These are phyloP conservation scores for Rhopilema esculentum DNA, from an alignment of 30 jellyfish, hydroid and myxozoan genomes.

Conservation along the genomic window DNA sequence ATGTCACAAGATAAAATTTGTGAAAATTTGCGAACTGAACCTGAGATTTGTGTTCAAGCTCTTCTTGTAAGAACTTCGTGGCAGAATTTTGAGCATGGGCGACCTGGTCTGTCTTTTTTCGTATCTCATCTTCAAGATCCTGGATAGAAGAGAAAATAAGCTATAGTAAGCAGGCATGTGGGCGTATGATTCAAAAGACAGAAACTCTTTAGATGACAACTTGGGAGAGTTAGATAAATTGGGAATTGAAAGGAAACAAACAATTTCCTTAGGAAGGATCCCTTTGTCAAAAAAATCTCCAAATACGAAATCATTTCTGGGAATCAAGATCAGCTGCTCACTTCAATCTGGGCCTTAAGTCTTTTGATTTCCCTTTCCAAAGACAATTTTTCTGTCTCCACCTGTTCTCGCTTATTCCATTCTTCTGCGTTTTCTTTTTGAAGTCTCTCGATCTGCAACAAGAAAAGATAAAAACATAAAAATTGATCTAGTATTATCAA, in stretches of 20 bases:
- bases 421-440: constrained; percentile 84
- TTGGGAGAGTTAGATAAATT: background rate
- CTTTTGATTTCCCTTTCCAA: constrained; percentile 72
- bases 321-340: constrained; percentile 1
- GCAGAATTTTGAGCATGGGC: constrained; percentile 79
- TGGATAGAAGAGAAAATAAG: background rate
- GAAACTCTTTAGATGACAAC: background rate
- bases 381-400: constrained; percentile 62
- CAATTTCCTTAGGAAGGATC: background rate
- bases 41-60: constrained; percentile 62
- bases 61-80: constrained; percentile 76
- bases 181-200: too few relatives aligned
- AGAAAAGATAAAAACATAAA: background rate
- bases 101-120: constrained; percentile 70
- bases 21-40: too few relatives aligned
- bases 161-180: too few relatives aligned
- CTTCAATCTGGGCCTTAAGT: constrained; percentile 67
- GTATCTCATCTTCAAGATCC: constrained; percentile 80
- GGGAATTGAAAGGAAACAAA: background rate
- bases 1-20: too few relatives aligned
- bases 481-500: background rate
- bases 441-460: constrained; percentile 69
- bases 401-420: constrained; percentile 86
- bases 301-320: background rate
- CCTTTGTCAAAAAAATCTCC: background rate